Evolutionary conservation across 2,888 invertebrate species (phyloP).

Genomic region (Melipona beecheii): DNA sequence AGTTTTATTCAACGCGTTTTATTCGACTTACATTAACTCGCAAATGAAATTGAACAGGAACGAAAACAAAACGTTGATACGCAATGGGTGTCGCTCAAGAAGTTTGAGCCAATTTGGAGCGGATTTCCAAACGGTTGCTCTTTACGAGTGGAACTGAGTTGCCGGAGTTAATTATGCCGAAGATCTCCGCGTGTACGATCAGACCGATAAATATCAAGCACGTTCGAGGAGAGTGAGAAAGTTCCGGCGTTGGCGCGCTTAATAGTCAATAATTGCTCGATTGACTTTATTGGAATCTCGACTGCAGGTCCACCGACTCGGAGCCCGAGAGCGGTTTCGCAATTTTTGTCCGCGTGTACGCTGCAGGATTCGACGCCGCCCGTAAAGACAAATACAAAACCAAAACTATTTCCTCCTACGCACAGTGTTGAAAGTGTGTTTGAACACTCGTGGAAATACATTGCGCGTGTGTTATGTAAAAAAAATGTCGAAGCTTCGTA

Average conservation of each 20-base stretch:
- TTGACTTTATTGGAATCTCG: conserved; percentile 47
- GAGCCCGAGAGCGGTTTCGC: conserved; percentile 19
- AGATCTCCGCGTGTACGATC: not conserved
- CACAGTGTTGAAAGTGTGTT: no score
- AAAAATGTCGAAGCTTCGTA: no score
- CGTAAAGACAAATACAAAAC: conserved; percentile 42
- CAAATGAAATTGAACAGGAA: no score
- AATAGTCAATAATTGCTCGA: conserved; percentile 51
- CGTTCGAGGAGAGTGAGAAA: conserved; percentile 17
- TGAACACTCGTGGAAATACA: no score
- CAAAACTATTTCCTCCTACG: not conserved
- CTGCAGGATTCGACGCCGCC: not conserved
- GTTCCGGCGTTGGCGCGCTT: conserved; percentile 13
- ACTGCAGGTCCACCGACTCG: conserved; percentile 18
- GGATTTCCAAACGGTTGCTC: not conserved
- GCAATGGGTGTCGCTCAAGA: not conserved
- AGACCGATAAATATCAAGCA: conserved; percentile 7
- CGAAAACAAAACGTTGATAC: no score
- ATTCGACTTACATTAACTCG: no score
- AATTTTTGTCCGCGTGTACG: conserved; percentile 23
- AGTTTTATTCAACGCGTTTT: no score
- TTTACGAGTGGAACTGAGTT: not conserved
- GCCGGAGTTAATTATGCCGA: conserved; percentile 7
- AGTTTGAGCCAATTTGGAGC: not conserved
- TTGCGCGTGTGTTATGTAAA: no score